phyloP scores from a whole-genome alignment of 1,140 invertebrate species.

The Brachionus plicatilis region DNA sequence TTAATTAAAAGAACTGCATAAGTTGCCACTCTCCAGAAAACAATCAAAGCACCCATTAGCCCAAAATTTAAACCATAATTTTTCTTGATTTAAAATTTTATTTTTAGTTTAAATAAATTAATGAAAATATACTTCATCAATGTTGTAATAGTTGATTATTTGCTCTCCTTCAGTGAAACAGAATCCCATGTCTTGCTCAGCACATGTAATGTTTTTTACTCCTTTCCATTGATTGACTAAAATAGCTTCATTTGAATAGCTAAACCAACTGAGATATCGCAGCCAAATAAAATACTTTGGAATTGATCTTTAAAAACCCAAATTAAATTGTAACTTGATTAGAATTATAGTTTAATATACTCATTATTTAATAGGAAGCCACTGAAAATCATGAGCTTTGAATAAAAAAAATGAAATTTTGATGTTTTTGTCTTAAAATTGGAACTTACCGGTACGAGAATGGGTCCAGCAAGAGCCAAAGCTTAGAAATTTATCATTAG shows the following conservation, averaged over 20 bases:
- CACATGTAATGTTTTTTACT: conserved; percentile 12
- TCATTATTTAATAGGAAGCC: conserved; percentile 8
- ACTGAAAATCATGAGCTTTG: conserved; percentile 15
- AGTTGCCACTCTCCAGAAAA: not conserved
- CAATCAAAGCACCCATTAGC: not conserved
- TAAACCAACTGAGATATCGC: conserved; percentile 29
- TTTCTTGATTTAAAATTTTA: not conserved
- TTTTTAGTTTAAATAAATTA: not conserved
- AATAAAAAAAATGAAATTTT: not conserved
- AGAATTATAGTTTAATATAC: conserved; percentile 43
- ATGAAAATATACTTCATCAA: not conserved
- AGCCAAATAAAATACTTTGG: conserved; percentile 34
- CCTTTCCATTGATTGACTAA: conserved; percentile 31
- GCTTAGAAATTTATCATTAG: not conserved
- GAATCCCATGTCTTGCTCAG: not conserved
- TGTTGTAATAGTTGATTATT: conserved; percentile 25
- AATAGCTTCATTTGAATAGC: conserved; percentile 4
- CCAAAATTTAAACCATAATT: not conserved
- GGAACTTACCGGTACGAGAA: not conserved
- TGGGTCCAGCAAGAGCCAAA: not conserved
- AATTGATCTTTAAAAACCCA: not conserved
- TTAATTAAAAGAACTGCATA: not conserved
- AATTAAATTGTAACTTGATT: conserved; percentile 48
- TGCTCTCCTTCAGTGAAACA: conserved; percentile 16
- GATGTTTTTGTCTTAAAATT: not conserved